These are phyloP conservation scores for Rhodinocichla rosea DNA, from an alignment of 2,113 vertebrate species.

Conservation along the genomic window DNA sequence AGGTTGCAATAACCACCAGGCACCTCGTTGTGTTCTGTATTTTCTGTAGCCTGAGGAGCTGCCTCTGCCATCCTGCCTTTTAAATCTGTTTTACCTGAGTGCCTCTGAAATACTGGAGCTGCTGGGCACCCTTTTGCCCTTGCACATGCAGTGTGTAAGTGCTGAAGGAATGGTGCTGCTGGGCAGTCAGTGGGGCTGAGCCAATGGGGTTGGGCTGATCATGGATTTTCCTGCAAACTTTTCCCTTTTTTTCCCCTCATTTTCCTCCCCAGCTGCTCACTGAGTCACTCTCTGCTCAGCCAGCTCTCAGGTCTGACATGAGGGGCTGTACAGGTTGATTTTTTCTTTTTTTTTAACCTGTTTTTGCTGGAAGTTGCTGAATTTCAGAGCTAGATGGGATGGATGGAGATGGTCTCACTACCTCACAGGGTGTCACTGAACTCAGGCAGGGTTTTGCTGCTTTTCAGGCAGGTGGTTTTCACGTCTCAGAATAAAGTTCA, in stretches of 20 bases:
- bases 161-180: neutral
- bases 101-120: neutral
- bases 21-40: fast-evolving
- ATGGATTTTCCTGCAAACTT: neutral
- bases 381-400: neutral
- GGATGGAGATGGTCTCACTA: neutral
- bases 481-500: neutral
- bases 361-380: neutral
- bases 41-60: neutral
- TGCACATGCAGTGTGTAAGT: neutral
- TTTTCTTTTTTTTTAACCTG: fast-evolving
- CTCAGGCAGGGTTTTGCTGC: fast-evolving
- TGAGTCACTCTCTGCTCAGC: fast-evolving
- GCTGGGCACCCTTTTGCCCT: neutral
- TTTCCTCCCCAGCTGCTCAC: neutral
- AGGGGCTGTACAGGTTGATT: neutral
- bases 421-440: neutral
- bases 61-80: neutral
- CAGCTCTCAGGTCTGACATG: neutral
- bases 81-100: neutral
- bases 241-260: fast-evolving
- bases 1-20: neutral
- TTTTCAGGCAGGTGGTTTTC: neutral
- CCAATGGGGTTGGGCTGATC: neutral
- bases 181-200: neutral